Evolutionary conservation across 2,797 vertebrate species (phyloP).

Genomic region (Hoplostethus mediterraneus): DNA sequence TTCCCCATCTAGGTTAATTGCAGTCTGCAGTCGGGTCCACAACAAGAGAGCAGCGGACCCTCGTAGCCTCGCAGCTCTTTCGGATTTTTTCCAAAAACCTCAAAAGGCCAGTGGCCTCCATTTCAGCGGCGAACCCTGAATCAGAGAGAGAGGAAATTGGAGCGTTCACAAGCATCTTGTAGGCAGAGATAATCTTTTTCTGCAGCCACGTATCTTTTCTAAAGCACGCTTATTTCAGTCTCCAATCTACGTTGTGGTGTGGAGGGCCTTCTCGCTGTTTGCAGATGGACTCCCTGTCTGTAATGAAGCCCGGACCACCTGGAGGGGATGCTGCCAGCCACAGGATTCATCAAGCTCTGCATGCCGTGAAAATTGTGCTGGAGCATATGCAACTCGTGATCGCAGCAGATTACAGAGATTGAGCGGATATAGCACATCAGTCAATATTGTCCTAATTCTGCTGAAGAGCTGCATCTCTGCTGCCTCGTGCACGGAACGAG

Average conservation of each 20-base stretch:
- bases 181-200: conserved; percentile 45
- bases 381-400: conserved; percentile 39
- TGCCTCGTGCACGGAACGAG: conserved; percentile 21
- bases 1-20: conserved; percentile 52
- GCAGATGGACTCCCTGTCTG: conserved; percentile 50
- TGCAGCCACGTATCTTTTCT: conserved; percentile 15
- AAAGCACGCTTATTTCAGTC: conserved; percentile 19
- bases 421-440: conserved; percentile 30
- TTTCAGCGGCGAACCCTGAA: conserved; percentile 48
- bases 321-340: conserved; percentile 45
- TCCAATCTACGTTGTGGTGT: conserved; percentile 15
- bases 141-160: conserved; percentile 45
- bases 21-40: conserved; percentile 35
- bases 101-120: conserved; percentile 49
- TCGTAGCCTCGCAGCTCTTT: conserved; percentile 32
- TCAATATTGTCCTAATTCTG: conserved; percentile 60
- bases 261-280: conserved; percentile 48
- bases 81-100: conserved; percentile 40
- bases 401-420: conserved; percentile 54
- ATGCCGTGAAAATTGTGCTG: conserved; percentile 34
- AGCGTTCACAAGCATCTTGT: conserved; percentile 55
- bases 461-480: conserved; percentile 40
- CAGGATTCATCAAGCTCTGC: conserved; percentile 40
- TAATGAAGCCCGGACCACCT: conserved; percentile 64
- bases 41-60: conserved; percentile 36